Percentiles rank a stretch among this genome's conserved stretches.
These are phyloP conservation scores for Sebastes iracundus DNA, from an alignment of 2,797 vertebrate species.

Conservation along the genomic window DNA sequence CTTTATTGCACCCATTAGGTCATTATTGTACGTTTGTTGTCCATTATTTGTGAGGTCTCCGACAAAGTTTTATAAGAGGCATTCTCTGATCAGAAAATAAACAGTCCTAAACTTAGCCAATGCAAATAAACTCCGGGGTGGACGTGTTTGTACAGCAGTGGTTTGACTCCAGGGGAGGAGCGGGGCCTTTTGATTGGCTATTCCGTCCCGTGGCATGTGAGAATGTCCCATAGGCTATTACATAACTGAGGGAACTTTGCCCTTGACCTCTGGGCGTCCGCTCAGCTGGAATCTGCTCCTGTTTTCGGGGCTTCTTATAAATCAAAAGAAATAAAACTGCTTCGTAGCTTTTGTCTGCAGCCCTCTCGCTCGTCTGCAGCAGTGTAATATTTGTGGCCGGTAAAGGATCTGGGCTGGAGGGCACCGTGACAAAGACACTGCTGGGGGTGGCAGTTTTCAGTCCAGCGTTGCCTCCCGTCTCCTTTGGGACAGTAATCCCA, in stretches of 20 bases:
- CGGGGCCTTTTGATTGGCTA: constrained; percentile 54
- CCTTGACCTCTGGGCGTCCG: constrained; percentile 50
- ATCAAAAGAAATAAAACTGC: constrained; percentile 39
- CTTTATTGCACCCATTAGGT: neutral
- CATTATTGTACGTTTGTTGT: neutral
- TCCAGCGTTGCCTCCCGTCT: constrained; percentile 49
- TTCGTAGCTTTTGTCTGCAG: neutral
- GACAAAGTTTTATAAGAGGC: constrained; percentile 14
- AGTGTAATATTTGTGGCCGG: constrained; percentile 46
- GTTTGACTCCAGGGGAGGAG: constrained; percentile 54
- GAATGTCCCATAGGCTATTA: constrained; percentile 68
- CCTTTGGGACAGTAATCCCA: constrained; percentile 79
- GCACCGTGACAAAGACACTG: constrained; percentile 73
- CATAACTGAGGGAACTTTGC: constrained; percentile 64
- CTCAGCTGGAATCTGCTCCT: constrained; percentile 47
- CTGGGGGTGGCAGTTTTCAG: constrained; percentile 73
- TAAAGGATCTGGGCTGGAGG: constrained; percentile 33
- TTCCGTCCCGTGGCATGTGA: constrained; percentile 42
- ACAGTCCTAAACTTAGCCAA: constrained; percentile 66
- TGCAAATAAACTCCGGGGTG: constrained; percentile 66
- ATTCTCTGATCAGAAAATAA: constrained; percentile 56
- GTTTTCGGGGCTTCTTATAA: constrained; percentile 35
- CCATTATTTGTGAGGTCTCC: constrained; percentile 25
- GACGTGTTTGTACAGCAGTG: constrained; percentile 73
- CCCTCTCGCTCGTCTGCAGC: constrained; percentile 15